These are phyloP conservation scores for Calameuta pallipes DNA, from an alignment of 2,888 invertebrate genomes.

Conservation along the genomic window DNA sequence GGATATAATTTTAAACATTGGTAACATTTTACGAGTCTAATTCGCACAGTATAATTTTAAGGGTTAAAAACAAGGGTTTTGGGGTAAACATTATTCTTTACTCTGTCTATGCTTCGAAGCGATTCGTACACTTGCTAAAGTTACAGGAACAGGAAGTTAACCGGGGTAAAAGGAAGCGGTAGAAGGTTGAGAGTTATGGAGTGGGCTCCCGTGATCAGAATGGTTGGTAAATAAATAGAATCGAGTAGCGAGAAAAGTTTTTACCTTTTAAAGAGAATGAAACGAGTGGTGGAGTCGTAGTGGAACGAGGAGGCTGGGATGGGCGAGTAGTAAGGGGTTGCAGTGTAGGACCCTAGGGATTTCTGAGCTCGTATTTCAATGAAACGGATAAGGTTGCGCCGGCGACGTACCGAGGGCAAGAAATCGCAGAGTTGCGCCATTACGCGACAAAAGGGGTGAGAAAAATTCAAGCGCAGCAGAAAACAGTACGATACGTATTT, in stretches of 20 bases:
- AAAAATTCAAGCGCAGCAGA: neutral
- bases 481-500: neutral
- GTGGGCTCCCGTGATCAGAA: neutral
- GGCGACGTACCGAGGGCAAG: neutral
- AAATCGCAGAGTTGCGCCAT: neutral
- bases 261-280: neutral
- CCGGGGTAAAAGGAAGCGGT: neutral
- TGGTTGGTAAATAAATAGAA: neutral
- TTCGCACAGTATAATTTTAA: neutral
- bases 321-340: neutral
- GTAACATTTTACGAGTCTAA: neutral
- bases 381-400: neutral
- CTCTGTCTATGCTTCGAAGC: neutral
- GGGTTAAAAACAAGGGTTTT: neutral
- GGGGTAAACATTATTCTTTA: neutral
- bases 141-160: neutral
- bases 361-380: neutral
- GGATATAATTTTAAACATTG: too few relatives aligned
- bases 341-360: neutral
- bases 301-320: neutral
- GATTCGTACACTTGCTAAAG: neutral
- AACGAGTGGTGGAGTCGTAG: neutral
- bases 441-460: neutral
- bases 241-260: neutral
- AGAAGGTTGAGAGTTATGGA: neutral